Base-by-base conservation (phyloP, 2,113 vertebrate species). In the Oxygymnocypris stewartii region DNA sequence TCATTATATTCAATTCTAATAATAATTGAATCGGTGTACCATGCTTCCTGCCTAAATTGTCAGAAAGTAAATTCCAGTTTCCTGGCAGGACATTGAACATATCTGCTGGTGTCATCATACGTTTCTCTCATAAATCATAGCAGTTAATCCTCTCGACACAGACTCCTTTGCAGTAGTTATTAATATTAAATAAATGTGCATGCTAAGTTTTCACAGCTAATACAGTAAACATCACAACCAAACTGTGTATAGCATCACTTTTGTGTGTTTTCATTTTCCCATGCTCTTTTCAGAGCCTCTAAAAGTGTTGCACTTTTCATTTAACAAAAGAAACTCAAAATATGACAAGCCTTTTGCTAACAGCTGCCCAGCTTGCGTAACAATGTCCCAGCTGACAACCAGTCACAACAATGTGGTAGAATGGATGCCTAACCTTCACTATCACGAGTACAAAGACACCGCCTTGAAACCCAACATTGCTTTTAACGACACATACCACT, bases 401-500 rank as follows among this genome's bases (percentile, higher is more conserved):
- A 79, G 37, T 61, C 59, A 84, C 69, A 76, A 44, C 40, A 81
- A 47, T 67, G 79, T 81, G 59, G 4, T 40, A 74, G 18, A 86
- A 86, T n/a, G 42, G n/a, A 71, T 86, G 51, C 78, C 69, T 57
- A 71, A 67, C 77, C 78, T 85, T 77, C 87, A 79, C 47, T 76
- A 35, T 84, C 67, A 76, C 2, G 47, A n/a, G 84, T 79, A 67
- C 67, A 87, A 71, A 87, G 74, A n/a, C 71, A 59, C 37, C n/a
- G 35, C 71, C 35, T 73, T 74, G 35, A 63, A 85, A 47, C 79
- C 49, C 42, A 82, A 77, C 81, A 78, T 74, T 61, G 65, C 88
- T 84, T 88, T 82, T 42, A 85, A 83, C 44, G 67, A 44, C 84
- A 79, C 79, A 78, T 83, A 67, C 59, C 74, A 86, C 87, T 89